Conservation (phyloP, 1,140 invertebrate species). For the Saccostrea glomerata region DNA sequence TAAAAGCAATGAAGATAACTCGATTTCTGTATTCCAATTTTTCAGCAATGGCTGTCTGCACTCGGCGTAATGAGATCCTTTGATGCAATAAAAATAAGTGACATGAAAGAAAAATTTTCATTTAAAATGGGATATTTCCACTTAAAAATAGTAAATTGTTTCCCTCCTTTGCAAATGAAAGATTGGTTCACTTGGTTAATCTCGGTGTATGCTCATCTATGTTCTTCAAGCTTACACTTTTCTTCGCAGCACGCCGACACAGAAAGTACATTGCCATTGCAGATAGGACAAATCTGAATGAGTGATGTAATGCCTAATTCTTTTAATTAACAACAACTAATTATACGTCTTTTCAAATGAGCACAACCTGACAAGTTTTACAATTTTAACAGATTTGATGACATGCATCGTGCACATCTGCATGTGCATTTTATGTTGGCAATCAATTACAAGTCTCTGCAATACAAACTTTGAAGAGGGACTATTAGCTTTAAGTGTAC, state of each 20-base stretch:
- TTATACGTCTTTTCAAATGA: neutral
- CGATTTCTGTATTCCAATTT: too few species aligned
- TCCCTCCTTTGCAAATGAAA: neutral
- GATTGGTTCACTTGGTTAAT: neutral
- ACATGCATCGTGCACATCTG: too few species aligned
- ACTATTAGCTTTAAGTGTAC: neutral
- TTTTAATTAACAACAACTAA: neutral
- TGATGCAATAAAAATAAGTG: neutral
- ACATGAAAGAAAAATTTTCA: neutral
- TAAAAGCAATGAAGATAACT: too few species aligned
- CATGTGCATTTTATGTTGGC: too few species aligned
- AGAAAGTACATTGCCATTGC: too few species aligned
- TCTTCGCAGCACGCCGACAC: too few species aligned
- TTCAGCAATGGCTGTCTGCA: too few species aligned
- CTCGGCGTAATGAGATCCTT: neutral
- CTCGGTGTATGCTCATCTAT: too few species aligned
- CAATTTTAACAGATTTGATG: too few species aligned
- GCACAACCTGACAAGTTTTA: too few species aligned
- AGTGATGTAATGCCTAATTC: neutral
- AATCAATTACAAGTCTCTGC: too few species aligned
- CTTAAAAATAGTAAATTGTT: slow-evolving; percentile 18
- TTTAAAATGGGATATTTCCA: neutral
- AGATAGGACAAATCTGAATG: neutral
- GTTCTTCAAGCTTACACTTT: too few species aligned
- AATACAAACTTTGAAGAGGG: neutral